These are phyloP conservation scores for Leucania comma DNA, from an alignment of 2,888 invertebrate species.

Conservation along the genomic window DNA sequence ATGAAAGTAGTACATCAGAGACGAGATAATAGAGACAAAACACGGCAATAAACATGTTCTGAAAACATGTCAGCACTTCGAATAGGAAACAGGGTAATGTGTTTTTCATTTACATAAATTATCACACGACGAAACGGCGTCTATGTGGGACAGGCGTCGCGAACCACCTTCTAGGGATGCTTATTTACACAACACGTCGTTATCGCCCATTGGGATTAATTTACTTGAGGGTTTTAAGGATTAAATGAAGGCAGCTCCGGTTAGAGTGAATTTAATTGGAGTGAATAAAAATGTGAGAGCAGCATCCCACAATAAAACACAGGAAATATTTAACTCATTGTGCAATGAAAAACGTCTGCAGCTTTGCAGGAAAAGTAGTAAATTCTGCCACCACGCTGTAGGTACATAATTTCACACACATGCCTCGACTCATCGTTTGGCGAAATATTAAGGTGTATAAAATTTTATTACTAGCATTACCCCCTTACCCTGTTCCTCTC, in stretches of 20 bases:
- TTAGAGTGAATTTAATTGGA: slow-evolving; percentile 59
- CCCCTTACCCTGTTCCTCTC: slow-evolving; percentile 83
- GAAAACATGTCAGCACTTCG: slow-evolving; percentile 82
- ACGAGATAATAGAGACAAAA: slow-evolving; percentile 86
- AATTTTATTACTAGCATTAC: slow-evolving; percentile 89
- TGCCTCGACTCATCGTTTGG: slow-evolving; percentile 87
- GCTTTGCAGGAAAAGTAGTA: slow-evolving; percentile 75
- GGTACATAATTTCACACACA: slow-evolving; percentile 87
- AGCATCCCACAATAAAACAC: slow-evolving; percentile 43
- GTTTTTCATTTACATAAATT: slow-evolving; percentile 90
- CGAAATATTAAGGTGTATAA: slow-evolving; percentile 89
- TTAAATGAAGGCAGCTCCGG: slow-evolving; percentile 63
- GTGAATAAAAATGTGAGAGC: slow-evolving; percentile 51
- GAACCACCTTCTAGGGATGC: slow-evolving; percentile 72
- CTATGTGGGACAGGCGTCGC: slow-evolving; percentile 72
- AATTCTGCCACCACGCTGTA: slow-evolving; percentile 78
- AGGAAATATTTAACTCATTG: slow-evolving; percentile 59
- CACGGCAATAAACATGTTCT: slow-evolving; percentile 84
- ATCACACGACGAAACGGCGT: slow-evolving; percentile 81
- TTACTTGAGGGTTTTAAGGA: slow-evolving; percentile 77
- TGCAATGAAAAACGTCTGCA: slow-evolving; percentile 68
- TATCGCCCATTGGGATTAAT: slow-evolving; percentile 81
- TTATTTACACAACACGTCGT: slow-evolving; percentile 83
- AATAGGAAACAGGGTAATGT: slow-evolving; percentile 85
- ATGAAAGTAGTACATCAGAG: slow-evolving; percentile 78